Percentiles rank a stretch among this genome's conserved stretches.
These are phyloP conservation scores for Rhyacophila brunnea DNA, from an alignment of 1,140 invertebrate genomes.

Conservation along the genomic window DNA sequence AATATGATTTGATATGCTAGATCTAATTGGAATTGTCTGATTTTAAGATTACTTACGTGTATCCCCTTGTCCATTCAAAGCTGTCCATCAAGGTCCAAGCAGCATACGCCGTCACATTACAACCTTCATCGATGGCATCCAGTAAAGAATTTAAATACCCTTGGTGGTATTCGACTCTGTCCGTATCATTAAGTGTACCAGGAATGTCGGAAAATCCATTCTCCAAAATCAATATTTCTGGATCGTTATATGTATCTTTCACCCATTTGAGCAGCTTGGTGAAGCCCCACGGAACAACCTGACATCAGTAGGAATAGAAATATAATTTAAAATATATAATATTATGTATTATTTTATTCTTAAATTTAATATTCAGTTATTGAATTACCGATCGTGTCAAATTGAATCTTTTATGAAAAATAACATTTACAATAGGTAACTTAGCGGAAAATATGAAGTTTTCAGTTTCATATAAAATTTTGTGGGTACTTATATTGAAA, in stretches of 20 bases:
- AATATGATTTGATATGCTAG: too few species aligned
- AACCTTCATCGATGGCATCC: constrained; percentile 64
- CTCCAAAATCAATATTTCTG: constrained; percentile 65
- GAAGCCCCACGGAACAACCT: constrained; percentile 61
- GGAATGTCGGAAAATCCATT: constrained; percentile 56
- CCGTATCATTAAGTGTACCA: constrained; percentile 42
- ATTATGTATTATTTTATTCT: background rate
- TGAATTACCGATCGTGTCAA: constrained; percentile 1
- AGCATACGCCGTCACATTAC: constrained; percentile 66
- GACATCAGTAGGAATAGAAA: too few species aligned
- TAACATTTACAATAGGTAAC: too few species aligned
- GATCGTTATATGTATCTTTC: constrained; percentile 59
- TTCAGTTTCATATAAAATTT: too few species aligned
- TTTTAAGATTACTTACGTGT: constrained; percentile 46
- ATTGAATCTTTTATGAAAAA: background rate
- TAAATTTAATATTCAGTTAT: background rate
- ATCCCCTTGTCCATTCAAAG: constrained; percentile 68
- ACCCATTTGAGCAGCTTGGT: constrained; percentile 63
- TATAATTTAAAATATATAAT: constrained; percentile 37
- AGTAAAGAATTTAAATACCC: constrained; percentile 62
- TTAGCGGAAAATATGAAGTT: too few species aligned
- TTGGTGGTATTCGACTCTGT: constrained; percentile 49
- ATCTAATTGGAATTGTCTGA: too few species aligned
- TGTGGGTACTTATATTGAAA: too few species aligned
- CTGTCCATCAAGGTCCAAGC: constrained; percentile 73